Conservation (phyloP, 2,797 vertebrate genomes). For the Pseudopleuronectes americanus region DNA sequence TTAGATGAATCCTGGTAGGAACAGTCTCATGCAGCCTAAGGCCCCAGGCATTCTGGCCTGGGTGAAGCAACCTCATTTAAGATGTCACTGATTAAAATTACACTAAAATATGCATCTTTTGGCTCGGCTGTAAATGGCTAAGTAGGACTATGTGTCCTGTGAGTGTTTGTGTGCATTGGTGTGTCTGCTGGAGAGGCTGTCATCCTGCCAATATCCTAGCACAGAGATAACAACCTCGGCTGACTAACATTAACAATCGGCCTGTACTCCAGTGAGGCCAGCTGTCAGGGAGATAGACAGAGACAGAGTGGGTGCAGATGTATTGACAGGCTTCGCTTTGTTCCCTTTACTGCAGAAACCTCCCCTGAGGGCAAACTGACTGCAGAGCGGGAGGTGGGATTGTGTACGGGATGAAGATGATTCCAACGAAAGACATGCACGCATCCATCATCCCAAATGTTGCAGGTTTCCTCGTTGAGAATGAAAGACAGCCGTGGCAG, state of each 20-base stretch:
- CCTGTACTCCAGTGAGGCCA: constrained; percentile 51
- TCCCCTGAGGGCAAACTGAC: constrained; percentile 46
- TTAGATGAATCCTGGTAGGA: constrained; percentile 56
- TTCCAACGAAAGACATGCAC: constrained; percentile 44
- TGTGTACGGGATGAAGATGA: constrained; percentile 41
- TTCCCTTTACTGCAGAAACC: constrained; percentile 56
- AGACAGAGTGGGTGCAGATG: constrained; percentile 71
- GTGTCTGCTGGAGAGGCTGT: constrained; percentile 49
- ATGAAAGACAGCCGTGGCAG: constrained; percentile 24
- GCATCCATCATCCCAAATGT: constrained; percentile 36
- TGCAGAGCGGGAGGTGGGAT: constrained; percentile 41
- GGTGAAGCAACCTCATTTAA: constrained; percentile 55
- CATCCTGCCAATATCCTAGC: constrained; percentile 54
- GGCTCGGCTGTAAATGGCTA: constrained; percentile 41
- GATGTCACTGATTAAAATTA: constrained; percentile 70
- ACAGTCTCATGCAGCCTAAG: constrained; percentile 58
- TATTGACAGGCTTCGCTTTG: constrained; percentile 61
- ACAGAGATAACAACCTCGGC: constrained; percentile 59
- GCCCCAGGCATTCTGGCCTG: constrained; percentile 58
- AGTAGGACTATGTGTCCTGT: constrained; percentile 45
- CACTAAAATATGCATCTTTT: constrained; percentile 62
- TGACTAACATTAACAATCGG: constrained; percentile 67
- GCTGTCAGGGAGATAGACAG: constrained; percentile 63
- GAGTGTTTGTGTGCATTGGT: constrained; percentile 33
- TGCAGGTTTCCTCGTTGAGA: constrained; percentile 18